These are phyloP conservation scores for Agonopterix alstromeriana DNA, from an alignment of 2,888 invertebrate genomes.

Conservation along the genomic window DNA sequence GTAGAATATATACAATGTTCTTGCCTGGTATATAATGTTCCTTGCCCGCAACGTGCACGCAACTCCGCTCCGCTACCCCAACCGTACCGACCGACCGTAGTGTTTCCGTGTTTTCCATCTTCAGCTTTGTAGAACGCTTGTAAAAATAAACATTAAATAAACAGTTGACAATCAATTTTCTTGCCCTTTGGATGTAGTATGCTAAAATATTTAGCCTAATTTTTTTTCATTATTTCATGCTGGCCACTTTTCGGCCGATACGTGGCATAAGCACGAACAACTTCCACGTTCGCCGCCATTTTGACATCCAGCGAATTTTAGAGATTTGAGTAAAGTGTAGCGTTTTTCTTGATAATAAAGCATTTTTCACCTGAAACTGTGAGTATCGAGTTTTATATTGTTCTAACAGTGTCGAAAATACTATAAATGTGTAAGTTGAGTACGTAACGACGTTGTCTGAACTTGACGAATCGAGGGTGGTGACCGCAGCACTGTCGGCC, in stretches of 20 bases:
- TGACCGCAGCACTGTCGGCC: conserved; percentile 75
- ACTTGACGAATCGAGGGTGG: conserved; percentile 58
- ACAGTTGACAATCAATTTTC: too few species aligned
- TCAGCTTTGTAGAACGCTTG: too few species aligned
- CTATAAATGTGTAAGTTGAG: conserved; percentile 21
- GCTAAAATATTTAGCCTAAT: too few species aligned
- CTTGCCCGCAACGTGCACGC: too few species aligned
- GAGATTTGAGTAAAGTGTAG: conserved; percentile 83
- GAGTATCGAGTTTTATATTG: conserved; percentile 35
- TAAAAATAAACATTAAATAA: too few species aligned
- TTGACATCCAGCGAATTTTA: conserved; percentile 86
- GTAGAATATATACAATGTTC: too few species aligned
- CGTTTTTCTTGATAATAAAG: conserved; percentile 78
- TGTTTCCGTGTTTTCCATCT: too few species aligned
- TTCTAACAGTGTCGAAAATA: conserved; percentile 8
- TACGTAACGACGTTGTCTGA: conserved; percentile 6
- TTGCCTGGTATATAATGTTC: too few species aligned
- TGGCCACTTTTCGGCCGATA: conserved; percentile 78
- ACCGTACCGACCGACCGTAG: too few species aligned
- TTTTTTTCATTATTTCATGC: conserved; percentile 15
- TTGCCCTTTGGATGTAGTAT: too few species aligned
- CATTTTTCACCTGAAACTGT: conserved; percentile 74
- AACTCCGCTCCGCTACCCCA: too few species aligned
- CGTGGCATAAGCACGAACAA: conserved; percentile 88
- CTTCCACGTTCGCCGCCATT: conserved; percentile 88